Base-by-base conservation (phyloP, 2,113 vertebrate genomes). In the Baryphthengus martii region DNA sequence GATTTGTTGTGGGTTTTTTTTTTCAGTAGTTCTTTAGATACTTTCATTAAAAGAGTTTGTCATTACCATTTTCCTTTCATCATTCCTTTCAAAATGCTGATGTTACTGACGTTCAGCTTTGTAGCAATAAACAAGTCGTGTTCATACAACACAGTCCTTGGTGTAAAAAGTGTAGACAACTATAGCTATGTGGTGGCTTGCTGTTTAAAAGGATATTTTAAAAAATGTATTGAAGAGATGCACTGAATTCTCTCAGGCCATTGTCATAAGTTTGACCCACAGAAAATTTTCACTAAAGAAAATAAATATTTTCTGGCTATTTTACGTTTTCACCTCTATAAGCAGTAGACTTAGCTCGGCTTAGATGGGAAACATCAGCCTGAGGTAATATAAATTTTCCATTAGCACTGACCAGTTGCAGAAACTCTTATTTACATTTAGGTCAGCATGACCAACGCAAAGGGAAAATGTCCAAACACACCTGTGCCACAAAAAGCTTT, bases 21-120 rank as follows among this genome's bases (percentile, higher is more conserved):
- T 96, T 91, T 72, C 61, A 74, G 20, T 84, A 35, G n/a, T 72
- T 85, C 39, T 79, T 90, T 39, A 97, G 91, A 80, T 94, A 71
- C 18, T 80, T 96, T 71, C 87, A 89, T 79, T 50, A 93, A 88
- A 91, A 96, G 44, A 89, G 58, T 88, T 79, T 93, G 66, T 87
- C 78, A 67, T 96, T 79, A 49, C 78, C 5, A 49, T 94, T 97
- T 97, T 96, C 56, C 68, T 91, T 89, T 74, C 42, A 62, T 9
- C 21, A 19, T 42, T 55, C 37, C 28, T 63, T 50, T 89, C 56
- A 83, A 95, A 93, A 93, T 91, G 81, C 85, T 89, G 78, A 86
- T 86, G 25, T 89, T 95, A 83, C 90, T 6, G 50, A 90, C 45
- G 79, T 85, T 95, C 45, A 86, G 42, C 74, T 94, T 87, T 89